phyloP scores from a whole-genome alignment of 2,888 invertebrate genomes.

The Helleia helle region DNA sequence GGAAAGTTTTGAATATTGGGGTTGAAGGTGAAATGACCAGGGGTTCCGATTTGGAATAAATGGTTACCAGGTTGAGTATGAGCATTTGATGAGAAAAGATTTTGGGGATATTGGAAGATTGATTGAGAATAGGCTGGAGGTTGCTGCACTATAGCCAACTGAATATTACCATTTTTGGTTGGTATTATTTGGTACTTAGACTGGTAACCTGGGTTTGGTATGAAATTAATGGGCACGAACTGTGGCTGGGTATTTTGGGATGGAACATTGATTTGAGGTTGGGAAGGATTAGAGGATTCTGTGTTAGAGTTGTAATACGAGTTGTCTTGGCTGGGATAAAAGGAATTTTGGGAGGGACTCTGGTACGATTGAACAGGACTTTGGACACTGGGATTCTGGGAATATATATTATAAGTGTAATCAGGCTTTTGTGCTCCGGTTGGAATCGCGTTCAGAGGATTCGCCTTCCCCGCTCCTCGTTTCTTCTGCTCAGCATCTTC shows the following conservation, averaged over 20 bases:
- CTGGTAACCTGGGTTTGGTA: slow-evolving; percentile 58
- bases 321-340: slow-evolving; percentile 49
- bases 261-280: slow-evolving; percentile 11
- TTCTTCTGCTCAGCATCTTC: slow-evolving; percentile 63
- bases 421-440: slow-evolving; percentile 61
- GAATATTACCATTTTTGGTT: slow-evolving; percentile 46
- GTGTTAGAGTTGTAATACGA: slow-evolving; percentile 41
- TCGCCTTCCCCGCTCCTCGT: slow-evolving; percentile 51
- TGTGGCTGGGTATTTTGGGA: slow-evolving; percentile 36
- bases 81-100: slow-evolving; percentile 32
- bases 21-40: slow-evolving; percentile 40
- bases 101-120: slow-evolving; percentile 39
- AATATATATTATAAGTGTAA: slow-evolving; percentile 55
- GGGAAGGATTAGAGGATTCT: slow-evolving; percentile 26
- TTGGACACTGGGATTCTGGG: slow-evolving; percentile 39
- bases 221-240: slow-evolving; percentile 52
- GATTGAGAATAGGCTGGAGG: slow-evolving; percentile 43
- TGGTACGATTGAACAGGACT: slow-evolving; percentile 38
- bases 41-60: slow-evolving; percentile 28
- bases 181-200: slow-evolving; percentile 57
- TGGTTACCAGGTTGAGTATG: slow-evolving; percentile 26
- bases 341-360: slow-evolving; percentile 46
- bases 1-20: slow-evolving; percentile 38
- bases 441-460: slow-evolving; percentile 50
- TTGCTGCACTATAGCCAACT: slow-evolving; percentile 46